Conservation (phyloP, 2,888 invertebrate genomes). For the Eucera pruinosa region DNA sequence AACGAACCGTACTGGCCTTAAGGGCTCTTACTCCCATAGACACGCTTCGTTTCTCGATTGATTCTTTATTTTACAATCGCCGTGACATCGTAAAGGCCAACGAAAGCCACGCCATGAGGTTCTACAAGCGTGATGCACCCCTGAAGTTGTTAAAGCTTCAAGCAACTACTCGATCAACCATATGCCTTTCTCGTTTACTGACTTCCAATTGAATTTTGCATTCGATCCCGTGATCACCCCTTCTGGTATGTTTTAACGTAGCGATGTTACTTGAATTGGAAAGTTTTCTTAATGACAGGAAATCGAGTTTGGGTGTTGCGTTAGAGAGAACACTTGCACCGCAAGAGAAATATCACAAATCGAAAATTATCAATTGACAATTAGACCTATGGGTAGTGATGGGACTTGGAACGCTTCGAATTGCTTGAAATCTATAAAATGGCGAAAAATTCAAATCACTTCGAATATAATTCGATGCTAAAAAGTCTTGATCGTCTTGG, state of each 20-base stretch:
- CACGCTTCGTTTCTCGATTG: conserved; percentile 84
- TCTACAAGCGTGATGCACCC: conserved; percentile 8
- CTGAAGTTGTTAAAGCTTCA: conserved; percentile 28
- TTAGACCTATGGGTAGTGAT: too few relatives aligned
- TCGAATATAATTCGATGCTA: too few relatives aligned
- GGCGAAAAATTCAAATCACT: too few relatives aligned
- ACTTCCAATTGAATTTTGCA: background rate
- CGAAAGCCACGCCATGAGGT: conserved; percentile 23
- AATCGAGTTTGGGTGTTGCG: too few relatives aligned
- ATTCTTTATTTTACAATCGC: conserved; percentile 84
- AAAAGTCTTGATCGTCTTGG: too few relatives aligned
- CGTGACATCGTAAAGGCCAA: conserved; percentile 63
- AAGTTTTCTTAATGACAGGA: too few relatives aligned
- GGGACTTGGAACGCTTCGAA: too few relatives aligned
- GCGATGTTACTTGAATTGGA: background rate
- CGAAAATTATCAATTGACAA: too few relatives aligned
- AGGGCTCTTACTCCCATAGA: conserved; percentile 74
- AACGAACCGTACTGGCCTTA: conserved; percentile 79
- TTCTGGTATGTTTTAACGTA: background rate
- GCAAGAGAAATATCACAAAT: too few relatives aligned
- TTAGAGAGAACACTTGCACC: too few relatives aligned
- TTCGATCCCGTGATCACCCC: background rate
- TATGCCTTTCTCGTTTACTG: background rate
- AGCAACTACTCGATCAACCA: background rate
- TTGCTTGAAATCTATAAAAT: too few relatives aligned